A percentile compares a stretch with the other conserved stretches of the same genome.
Evolutionary conservation across 1,140 invertebrate genomes (phyloP).

Genomic region (Sycophaga agraensis): DNA sequence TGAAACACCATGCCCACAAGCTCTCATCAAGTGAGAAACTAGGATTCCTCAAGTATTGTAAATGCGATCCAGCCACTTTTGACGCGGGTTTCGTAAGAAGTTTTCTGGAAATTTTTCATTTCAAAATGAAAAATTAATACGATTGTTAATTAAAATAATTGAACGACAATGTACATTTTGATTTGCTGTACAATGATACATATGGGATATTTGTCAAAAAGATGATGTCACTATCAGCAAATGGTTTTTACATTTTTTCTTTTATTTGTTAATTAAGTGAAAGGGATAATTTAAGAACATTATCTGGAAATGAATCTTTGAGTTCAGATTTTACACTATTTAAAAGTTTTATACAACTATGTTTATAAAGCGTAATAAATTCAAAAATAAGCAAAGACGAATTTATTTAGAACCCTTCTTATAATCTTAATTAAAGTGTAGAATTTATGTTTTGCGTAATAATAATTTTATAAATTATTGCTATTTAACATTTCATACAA

Average conservation of each 20-base stretch:
- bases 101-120: conserved; percentile 6
- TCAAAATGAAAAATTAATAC: background rate
- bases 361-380: conserved; percentile 24
- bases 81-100: conserved; percentile 1
- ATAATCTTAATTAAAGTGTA: too few species aligned
- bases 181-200: conserved; percentile 1
- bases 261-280: background rate
- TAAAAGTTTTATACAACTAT: conserved; percentile 19
- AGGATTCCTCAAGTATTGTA: background rate
- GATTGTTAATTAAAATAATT: background rate
- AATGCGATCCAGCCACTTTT: conserved; percentile 10
- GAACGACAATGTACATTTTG: background rate
- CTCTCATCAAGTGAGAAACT: background rate
- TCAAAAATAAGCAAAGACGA: too few species aligned
- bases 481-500: too few species aligned
- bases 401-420: too few species aligned
- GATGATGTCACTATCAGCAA: background rate
- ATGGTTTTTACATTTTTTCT: background rate
- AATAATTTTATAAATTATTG: too few species aligned
- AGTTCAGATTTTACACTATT: conserved; percentile 8
- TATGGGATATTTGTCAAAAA: conserved; percentile 6
- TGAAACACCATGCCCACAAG: background rate
- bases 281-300: background rate
- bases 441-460: too few species aligned
- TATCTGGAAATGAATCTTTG: background rate